A percentile compares a stretch with the other conserved stretches of the same genome.
phyloP scores from a whole-genome alignment of 2,888 invertebrate species.

The Calephelis perditalis region DNA sequence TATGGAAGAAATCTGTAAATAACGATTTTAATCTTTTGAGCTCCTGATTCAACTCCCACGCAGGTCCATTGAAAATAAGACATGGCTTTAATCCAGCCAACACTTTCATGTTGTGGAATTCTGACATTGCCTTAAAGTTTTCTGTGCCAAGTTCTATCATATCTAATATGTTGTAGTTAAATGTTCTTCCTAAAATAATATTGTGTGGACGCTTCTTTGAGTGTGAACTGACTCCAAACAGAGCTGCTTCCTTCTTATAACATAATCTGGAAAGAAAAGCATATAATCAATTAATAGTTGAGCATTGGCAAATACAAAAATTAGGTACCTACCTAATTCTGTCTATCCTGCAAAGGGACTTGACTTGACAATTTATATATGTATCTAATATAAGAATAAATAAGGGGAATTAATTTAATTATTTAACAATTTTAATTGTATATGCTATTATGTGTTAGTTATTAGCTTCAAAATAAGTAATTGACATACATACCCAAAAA shows the following conservation, averaged over 20 bases:
- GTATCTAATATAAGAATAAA: too few species aligned
- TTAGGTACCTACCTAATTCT: too few species aligned
- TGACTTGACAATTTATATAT: too few species aligned
- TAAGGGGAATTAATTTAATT: too few species aligned
- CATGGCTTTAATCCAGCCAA: slow-evolving; percentile 92
- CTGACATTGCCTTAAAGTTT: slow-evolving; percentile 86
- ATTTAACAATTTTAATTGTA: too few species aligned
- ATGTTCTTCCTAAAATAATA: slow-evolving; percentile 92
- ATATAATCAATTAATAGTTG: neutral
- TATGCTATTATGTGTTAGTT: too few species aligned
- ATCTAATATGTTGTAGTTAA: slow-evolving; percentile 93
- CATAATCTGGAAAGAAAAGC: slow-evolving; percentile 69
- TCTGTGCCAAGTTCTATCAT: slow-evolving; percentile 97
- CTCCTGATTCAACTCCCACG: slow-evolving; percentile 90
- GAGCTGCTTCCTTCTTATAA: slow-evolving; percentile 90
- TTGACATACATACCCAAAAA: too few species aligned
- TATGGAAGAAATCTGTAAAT: slow-evolving; percentile 94
- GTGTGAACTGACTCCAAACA: slow-evolving; percentile 94
- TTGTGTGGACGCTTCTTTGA: slow-evolving; percentile 97
- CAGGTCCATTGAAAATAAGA: slow-evolving; percentile 93
- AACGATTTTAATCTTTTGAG: slow-evolving; percentile 91
- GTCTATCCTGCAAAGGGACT: too few species aligned
- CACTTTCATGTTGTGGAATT: slow-evolving; percentile 88
- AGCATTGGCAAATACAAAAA: too few species aligned
- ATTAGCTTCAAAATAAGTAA: too few species aligned